Percentiles rank a stretch among this genome's conserved stretches.
Conservation (phyloP, 2,888 invertebrate species). For the Psylliodes chrysocephalus region DNA sequence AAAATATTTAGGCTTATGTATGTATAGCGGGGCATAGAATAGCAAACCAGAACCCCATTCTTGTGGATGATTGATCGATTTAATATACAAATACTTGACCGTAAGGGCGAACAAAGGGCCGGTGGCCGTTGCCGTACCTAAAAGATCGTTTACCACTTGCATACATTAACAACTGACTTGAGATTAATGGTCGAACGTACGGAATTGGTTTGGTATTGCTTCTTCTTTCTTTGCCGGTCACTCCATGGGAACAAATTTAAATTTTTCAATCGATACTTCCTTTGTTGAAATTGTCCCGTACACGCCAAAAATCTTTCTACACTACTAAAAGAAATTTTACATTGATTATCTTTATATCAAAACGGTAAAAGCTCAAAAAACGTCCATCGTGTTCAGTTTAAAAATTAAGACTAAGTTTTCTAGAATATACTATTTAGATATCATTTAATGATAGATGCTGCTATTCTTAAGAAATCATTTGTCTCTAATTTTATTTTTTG, state of each 20-base stretch:
- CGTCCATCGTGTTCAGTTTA: no score
- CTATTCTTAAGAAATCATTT: no score
- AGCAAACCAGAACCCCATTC: slow-evolving; percentile 58
- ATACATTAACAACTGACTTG: slow-evolving; percentile 63
- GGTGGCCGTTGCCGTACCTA: slow-evolving; percentile 59
- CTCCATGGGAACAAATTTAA: slow-evolving; percentile 56
- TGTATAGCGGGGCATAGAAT: slow-evolving; percentile 54
- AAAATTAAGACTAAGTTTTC: no score
- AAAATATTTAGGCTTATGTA: slow-evolving; percentile 57
- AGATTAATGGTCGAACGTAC: slow-evolving; percentile 62
- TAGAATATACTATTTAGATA: no score
- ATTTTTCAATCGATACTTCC: slow-evolving; percentile 36
- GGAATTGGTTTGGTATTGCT: slow-evolving; percentile 50
- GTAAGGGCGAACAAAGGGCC: slow-evolving; percentile 64
- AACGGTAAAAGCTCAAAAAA: no score
- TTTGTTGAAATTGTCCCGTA: slow-evolving; percentile 24
- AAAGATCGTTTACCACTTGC: slow-evolving; percentile 65
- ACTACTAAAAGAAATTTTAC: no score
- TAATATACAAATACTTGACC: slow-evolving; percentile 67
- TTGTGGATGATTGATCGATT: slow-evolving; percentile 65
- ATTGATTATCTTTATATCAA: no score
- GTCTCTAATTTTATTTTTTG: no score
- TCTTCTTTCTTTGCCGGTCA: slow-evolving; percentile 46
- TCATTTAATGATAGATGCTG: no score
- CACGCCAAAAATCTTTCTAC: neutral